Evolutionary conservation across 1,140 invertebrate species (phyloP), one percentile per base, ranked within the genome.

Genomic region (Atta cephalotes): DNA sequence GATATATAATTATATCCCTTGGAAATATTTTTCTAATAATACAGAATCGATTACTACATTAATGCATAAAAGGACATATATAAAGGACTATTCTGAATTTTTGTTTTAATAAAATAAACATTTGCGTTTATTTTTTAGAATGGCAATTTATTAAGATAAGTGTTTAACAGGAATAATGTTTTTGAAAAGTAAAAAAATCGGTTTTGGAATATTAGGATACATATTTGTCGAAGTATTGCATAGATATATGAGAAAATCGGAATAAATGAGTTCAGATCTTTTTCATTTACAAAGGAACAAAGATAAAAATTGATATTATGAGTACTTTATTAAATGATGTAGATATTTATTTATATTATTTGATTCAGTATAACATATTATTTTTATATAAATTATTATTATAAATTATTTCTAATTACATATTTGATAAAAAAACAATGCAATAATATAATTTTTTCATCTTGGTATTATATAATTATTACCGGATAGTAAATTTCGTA

Each of bases 161-260:
- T 49, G 77, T 63, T 7, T 96, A 62, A 58, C 0, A 58, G 95
- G 96, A 31, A 93, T 96, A 39, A 95, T 96, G 7, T 96, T 95
- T 96, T 5, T 96, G 96, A 93, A 95, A 95, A 97, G 96, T 87
- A 96, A 94, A 1, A 25, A 76, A 92, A 49, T 95, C 2, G 39
- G 10, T 92, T 90, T 96, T 96, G 91, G 95, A 95, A 0, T 94
- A 95, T 25, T 45, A 45, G 2, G 39, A 45, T 45, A 45, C 9
- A 5, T 45, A 45, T 45, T 45, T 49, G 94, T 96, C 0, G 90
- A 92, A 0, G 72, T 82, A 16, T 85, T 94, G 18, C 89, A 91
- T 3, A 95, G 95, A 95, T 96, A 95, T 96, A 68, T 53, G 77
- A 87, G 28, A 77, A 90, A 65, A 90, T 87, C 7, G 88, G 80